These are phyloP conservation scores for Gasteruption jaculator DNA, from an alignment of 2,888 invertebrate genomes.

Conservation along the genomic window DNA sequence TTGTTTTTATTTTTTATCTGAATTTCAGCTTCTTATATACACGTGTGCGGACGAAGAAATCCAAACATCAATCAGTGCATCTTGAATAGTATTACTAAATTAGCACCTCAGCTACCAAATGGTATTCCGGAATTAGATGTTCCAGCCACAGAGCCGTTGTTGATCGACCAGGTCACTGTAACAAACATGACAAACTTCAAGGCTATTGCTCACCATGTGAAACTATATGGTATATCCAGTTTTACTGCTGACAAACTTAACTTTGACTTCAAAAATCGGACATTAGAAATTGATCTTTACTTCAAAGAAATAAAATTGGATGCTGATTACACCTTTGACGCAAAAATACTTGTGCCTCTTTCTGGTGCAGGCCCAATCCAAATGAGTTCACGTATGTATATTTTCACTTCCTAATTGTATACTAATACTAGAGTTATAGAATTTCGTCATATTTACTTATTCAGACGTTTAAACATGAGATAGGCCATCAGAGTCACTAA, in stretches of 20 bases:
- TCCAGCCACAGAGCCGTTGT: constrained; percentile 37
- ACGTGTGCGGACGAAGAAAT: constrained; percentile 37
- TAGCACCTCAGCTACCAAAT: constrained; percentile 23
- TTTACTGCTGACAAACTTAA: constrained; percentile 25
- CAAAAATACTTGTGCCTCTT: constrained; percentile 38
- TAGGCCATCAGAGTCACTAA: no score
- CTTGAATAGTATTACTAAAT: constrained; percentile 25
- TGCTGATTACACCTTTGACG: constrained; percentile 35
- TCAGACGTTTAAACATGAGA: no score
- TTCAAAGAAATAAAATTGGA: constrained; percentile 27
- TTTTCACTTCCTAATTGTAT: no score
- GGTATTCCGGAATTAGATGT: constrained; percentile 43
- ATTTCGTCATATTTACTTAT: no score
- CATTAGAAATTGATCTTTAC: constrained; percentile 19
- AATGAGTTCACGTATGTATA: constrained; percentile 29
- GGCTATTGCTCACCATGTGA: constrained; percentile 31
- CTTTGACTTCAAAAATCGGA: constrained; percentile 26
- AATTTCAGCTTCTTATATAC: constrained; percentile 42
- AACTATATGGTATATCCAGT: constrained; percentile 30
- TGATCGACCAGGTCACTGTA: constrained; percentile 29
- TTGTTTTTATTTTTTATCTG: no score
- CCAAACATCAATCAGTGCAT: constrained; percentile 39
- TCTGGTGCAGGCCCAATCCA: constrained; percentile 34
- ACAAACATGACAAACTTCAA: constrained; percentile 30
- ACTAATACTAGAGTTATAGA: no score